Conservation (phyloP, 2,888 invertebrate species). For the Iphiclides podalirius region DNA sequence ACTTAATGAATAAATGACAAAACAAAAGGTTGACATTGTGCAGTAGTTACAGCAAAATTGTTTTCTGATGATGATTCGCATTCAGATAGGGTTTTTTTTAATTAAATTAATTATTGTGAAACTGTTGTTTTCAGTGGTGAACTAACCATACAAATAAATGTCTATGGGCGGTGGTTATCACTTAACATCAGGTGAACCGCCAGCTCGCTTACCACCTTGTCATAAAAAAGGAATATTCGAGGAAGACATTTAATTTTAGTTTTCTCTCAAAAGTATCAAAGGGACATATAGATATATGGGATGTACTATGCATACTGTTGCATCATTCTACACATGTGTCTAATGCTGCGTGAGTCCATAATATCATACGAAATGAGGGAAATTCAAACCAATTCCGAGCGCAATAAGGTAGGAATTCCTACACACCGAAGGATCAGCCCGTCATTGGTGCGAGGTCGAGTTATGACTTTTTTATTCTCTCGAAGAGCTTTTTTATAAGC, state of each 20-base stretch:
- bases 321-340: constrained; percentile 5
- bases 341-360: constrained; percentile 13
- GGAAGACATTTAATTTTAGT: no score
- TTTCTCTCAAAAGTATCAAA: no score
- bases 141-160: no score
- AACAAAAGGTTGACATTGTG: constrained; percentile 9
- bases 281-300: no score
- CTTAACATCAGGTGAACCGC: no score
- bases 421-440: constrained; percentile 29
- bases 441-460: constrained; percentile 54
- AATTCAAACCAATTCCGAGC: neutral
- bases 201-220: no score
- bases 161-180: no score
- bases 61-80: neutral
- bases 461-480: constrained; percentile 53
- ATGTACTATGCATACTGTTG: no score
- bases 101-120: no score
- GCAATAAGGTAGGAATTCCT: constrained; percentile 38
- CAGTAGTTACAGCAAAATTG: neutral
- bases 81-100: no score
- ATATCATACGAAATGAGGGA: neutral
- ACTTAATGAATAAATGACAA: constrained; percentile 16
- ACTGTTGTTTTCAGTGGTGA: no score
- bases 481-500: constrained; percentile 61
- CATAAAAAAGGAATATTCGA: no score